Conservation (phyloP, 2,113 vertebrate species). For the Cacatua alba region DNA sequence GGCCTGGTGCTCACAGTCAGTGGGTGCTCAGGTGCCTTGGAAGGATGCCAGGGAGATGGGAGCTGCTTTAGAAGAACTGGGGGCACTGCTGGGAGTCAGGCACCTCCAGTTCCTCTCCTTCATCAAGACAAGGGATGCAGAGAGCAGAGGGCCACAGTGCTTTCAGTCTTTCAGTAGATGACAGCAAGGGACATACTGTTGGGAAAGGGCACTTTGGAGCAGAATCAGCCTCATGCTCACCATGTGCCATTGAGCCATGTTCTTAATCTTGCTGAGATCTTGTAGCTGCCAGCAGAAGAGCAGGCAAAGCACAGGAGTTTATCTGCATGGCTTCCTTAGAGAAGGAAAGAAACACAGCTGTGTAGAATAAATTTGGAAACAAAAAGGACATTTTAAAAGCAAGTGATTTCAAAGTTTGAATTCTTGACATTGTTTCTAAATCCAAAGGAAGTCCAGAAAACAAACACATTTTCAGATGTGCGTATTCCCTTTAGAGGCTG, state of each 20-base stretch:
- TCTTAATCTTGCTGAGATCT: neutral
- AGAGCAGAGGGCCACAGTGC: neutral
- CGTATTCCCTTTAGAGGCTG: neutral
- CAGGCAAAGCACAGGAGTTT: neutral
- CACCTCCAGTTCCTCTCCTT: neutral
- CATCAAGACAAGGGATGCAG: neutral
- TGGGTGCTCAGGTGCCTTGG: neutral
- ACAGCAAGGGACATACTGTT: neutral
- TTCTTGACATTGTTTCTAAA: neutral
- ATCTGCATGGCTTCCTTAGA: neutral
- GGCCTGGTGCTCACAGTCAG: neutral
- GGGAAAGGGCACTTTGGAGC: neutral
- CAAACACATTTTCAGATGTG: neutral
- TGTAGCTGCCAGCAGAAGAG: neutral
- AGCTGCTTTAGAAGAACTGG: neutral
- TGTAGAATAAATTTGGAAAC: neutral
- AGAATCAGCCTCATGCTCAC: neutral
- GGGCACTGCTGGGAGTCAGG: neutral
- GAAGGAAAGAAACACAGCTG: neutral
- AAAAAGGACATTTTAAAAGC: neutral
- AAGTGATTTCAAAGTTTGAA: neutral
- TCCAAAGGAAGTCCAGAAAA: neutral
- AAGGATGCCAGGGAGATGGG: neutral
- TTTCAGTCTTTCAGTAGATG: neutral
- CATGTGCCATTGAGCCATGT: fast-evolving